Conservation (phyloP, 2,888 invertebrate species). For the Synergus itoensis region DNA sequence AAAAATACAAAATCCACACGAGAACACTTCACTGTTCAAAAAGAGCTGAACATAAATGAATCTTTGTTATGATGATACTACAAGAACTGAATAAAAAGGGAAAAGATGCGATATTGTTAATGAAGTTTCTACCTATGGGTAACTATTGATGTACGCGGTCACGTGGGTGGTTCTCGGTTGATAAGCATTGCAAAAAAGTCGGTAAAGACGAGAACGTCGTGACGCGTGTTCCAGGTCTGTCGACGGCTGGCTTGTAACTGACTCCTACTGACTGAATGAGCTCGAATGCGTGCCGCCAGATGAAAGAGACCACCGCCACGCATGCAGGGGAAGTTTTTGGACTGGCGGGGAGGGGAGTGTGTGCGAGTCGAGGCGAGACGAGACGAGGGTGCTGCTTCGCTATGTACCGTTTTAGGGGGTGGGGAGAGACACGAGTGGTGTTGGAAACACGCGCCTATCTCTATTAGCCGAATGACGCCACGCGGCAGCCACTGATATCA, state of each 20-base stretch:
- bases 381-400: constrained; percentile 55
- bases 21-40: neutral
- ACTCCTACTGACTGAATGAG: constrained; percentile 74
- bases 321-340: constrained; percentile 77
- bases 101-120: neutral
- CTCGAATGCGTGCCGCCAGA: constrained; percentile 74
- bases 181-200: constrained; percentile 22
- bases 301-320: constrained; percentile 74
- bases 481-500: constrained; percentile 59
- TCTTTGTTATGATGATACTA: neutral
- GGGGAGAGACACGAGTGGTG: constrained; percentile 59
- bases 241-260: constrained; percentile 77
- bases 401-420: constrained; percentile 55
- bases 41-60: neutral
- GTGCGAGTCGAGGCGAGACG: constrained; percentile 69
- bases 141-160: neutral
- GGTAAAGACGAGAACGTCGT: constrained; percentile 26
- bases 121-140: constrained; percentile 4
- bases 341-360: constrained; percentile 70
- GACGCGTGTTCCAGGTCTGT: constrained; percentile 66
- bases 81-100: neutral
- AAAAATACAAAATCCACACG: neutral
- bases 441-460: constrained; percentile 75
- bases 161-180: constrained; percentile 24
- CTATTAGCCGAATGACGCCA: constrained; percentile 75